Percentiles rank a stretch among this genome's conserved stretches.
Conservation (phyloP, 1,140 invertebrate genomes). For the Drosophila simulans region DNA sequence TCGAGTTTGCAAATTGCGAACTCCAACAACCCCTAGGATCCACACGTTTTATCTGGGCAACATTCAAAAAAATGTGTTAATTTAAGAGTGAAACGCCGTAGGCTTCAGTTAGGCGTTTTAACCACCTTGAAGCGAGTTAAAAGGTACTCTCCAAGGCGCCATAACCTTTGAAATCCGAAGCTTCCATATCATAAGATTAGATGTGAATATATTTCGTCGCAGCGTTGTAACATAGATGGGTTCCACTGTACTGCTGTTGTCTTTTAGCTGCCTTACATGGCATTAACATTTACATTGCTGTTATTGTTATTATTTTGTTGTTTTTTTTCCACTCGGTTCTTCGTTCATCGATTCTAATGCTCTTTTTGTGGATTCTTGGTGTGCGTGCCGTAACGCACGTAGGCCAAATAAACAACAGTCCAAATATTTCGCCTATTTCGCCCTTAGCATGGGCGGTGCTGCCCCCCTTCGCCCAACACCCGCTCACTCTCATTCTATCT, state of each 20-base stretch:
- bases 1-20: no score
- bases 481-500: not conserved
- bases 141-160: no score
- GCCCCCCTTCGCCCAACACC: not conserved
- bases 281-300: slow-evolving; percentile 21
- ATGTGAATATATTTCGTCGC: no score
- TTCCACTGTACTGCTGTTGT: slow-evolving; percentile 10
- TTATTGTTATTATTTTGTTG: slow-evolving; percentile 21
- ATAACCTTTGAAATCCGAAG: no score
- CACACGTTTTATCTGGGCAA: no score
- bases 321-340: slow-evolving; percentile 15
- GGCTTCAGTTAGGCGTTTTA: no score
- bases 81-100: no score
- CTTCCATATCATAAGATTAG: no score
- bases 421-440: slow-evolving; percentile 45
- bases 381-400: slow-evolving; percentile 68
- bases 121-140: no score
- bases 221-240: not conserved
- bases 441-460: slow-evolving; percentile 36
- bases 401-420: slow-evolving; percentile 33
- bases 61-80: no score
- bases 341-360: slow-evolving; percentile 41
- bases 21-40: no score
- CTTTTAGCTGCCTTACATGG: slow-evolving; percentile 17
- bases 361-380: slow-evolving; percentile 45